Conservation (phyloP, 2,888 invertebrate genomes). For the Sarcophaga carnaria region DNA sequence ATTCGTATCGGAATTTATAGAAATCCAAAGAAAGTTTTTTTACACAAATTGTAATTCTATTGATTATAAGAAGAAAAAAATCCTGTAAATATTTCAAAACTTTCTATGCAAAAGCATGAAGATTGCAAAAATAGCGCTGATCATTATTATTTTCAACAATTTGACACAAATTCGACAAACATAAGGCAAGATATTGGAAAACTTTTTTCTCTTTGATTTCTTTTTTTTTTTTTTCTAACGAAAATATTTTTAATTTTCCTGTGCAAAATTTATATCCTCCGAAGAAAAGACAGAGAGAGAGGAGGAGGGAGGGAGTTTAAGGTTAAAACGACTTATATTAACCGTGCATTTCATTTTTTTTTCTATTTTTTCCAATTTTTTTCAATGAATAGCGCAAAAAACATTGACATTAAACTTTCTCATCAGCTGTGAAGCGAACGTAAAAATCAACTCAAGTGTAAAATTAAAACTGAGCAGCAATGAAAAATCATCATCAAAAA, state of each 20-base stretch:
- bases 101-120: background rate
- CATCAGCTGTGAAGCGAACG: constrained; percentile 73
- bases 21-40: no score
- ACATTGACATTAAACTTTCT: constrained; percentile 73
- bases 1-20: no score
- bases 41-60: no score
- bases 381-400: constrained; percentile 28
- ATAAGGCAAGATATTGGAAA: background rate
- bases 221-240: constrained; percentile 4
- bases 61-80: no score
- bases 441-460: constrained; percentile 79
- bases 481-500: constrained; percentile 79
- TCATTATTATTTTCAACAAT: constrained; percentile 37
- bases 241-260: constrained; percentile 53
- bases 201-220: background rate
- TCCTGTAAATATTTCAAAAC: background rate
- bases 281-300: background rate
- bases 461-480: constrained; percentile 81
- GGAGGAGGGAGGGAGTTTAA: background rate
- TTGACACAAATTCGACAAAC: no score
- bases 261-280: constrained; percentile 18
- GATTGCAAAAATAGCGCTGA: constrained; percentile 12
- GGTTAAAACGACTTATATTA: background rate
- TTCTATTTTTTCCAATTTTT: background rate
- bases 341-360: background rate